Percentiles rank a stretch among this genome's conserved stretches.
phyloP scores from a whole-genome alignment of 2,113 vertebrate genomes.

The Nothoprocta perdicaria region DNA sequence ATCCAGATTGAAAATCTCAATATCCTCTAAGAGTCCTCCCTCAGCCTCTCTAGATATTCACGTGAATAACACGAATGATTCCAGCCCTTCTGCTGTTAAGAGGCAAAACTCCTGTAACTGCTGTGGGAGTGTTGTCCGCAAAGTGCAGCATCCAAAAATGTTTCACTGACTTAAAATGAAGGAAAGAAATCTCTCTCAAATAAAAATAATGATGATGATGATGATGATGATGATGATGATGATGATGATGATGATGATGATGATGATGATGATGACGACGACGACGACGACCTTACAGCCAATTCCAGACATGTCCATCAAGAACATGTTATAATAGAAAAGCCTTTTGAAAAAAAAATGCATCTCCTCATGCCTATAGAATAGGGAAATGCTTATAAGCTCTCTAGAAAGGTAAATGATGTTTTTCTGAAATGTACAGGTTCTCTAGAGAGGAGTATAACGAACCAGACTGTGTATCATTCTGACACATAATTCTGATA shows the following conservation, averaged over 20 bases:
- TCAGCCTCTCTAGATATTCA: neutral
- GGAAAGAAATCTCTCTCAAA: neutral
- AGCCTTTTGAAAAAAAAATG: constrained; percentile 11
- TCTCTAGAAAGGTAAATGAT: neutral
- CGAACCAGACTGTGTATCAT: neutral
- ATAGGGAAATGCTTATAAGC: neutral
- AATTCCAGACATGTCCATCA: neutral
- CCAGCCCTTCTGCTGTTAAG: neutral
- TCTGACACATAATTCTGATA: neutral
- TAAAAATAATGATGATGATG: neutral
- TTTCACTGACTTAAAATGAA: neutral
- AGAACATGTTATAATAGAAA: neutral
- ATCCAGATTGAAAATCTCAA: neutral
- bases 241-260: too few relatives aligned
- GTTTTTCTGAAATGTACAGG: neutral
- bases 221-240: too few relatives aligned
- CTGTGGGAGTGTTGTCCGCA: neutral
- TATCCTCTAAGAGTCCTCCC: neutral
- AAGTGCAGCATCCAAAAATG: neutral
- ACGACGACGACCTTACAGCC: neutral
- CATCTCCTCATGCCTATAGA: neutral
- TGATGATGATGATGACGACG: too few relatives aligned
- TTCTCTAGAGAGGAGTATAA: neutral
- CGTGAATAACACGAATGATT: neutral
- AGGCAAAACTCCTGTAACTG: neutral